These are phyloP conservation scores for Carcina quercana DNA, from an alignment of 2,888 invertebrate species.

Conservation along the genomic window DNA sequence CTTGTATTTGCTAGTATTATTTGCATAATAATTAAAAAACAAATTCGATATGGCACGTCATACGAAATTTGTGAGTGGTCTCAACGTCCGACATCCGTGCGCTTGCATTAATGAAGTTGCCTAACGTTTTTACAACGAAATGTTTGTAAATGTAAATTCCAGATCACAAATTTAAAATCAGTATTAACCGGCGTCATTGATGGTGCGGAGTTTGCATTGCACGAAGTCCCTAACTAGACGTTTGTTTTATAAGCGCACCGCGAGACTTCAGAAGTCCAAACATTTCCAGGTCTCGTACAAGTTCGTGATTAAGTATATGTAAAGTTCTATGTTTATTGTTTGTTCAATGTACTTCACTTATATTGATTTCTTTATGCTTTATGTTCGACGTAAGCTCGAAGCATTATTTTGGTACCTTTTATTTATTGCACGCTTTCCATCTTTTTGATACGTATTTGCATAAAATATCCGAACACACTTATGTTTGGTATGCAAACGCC, in stretches of 20 bases:
- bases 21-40: conserved; percentile 49
- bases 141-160: conserved; percentile 41
- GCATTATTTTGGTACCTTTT: too few species aligned
- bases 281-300: too few species aligned
- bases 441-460: too few species aligned
- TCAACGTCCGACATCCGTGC: conserved; percentile 39
- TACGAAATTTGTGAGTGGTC: conserved; percentile 40
- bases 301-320: too few species aligned
- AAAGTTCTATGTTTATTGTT: too few species aligned
- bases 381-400: too few species aligned
- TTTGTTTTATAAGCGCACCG: neutral
- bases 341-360: too few species aligned
- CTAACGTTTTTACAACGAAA: conserved; percentile 37
- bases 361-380: too few species aligned
- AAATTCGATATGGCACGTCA: conserved; percentile 39
- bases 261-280: too few species aligned
- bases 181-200: conserved; percentile 20
- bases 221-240: neutral
- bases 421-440: too few species aligned
- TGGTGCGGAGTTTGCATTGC: conserved; percentile 11
- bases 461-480: too few species aligned
- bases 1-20: conserved; percentile 35
- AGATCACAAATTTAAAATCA: conserved; percentile 31
- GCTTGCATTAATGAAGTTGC: conserved; percentile 58
- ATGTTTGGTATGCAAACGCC: too few species aligned